Evolutionary conservation across 2,797 vertebrate species (phyloP).

Genomic region (Rhinella marina): DNA sequence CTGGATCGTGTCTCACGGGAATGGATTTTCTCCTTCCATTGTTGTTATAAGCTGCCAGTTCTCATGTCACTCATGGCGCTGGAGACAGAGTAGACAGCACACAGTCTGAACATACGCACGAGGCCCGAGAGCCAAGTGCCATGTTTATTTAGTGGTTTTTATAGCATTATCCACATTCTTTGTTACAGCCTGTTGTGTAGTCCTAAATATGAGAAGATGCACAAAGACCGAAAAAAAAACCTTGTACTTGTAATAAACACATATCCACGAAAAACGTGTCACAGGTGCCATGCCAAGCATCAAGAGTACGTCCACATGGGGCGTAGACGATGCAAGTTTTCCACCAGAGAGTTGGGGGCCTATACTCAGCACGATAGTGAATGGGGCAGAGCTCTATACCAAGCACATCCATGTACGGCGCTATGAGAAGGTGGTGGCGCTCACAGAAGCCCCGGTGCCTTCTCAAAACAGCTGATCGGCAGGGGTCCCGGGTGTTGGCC

Average conservation of each 20-base stretch:
- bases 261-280: neutral
- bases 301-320: too few relatives aligned
- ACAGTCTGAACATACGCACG: conserved; percentile 39
- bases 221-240: conserved; percentile 1
- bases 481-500: too few relatives aligned
- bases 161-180: conserved; percentile 33
- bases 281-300: neutral
- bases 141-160: conserved; percentile 42
- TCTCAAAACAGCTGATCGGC: too few relatives aligned
- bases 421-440: too few relatives aligned
- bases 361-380: too few relatives aligned
- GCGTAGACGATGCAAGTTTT: too few relatives aligned
- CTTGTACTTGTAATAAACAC: too few relatives aligned
- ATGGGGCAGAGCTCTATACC: too few relatives aligned
- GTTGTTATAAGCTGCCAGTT: conserved; percentile 47
- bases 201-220: neutral
- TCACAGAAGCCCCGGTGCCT: too few relatives aligned
- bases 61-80: conserved; percentile 43
- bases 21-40: conserved; percentile 33
- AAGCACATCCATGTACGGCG: too few relatives aligned
- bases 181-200: neutral
- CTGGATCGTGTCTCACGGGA: conserved; percentile 46
- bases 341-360: too few relatives aligned
- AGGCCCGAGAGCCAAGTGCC: conserved; percentile 19
- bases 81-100: conserved; percentile 37